Conservation (phyloP, 1,140 invertebrate species). For the Orius laevigatus region DNA sequence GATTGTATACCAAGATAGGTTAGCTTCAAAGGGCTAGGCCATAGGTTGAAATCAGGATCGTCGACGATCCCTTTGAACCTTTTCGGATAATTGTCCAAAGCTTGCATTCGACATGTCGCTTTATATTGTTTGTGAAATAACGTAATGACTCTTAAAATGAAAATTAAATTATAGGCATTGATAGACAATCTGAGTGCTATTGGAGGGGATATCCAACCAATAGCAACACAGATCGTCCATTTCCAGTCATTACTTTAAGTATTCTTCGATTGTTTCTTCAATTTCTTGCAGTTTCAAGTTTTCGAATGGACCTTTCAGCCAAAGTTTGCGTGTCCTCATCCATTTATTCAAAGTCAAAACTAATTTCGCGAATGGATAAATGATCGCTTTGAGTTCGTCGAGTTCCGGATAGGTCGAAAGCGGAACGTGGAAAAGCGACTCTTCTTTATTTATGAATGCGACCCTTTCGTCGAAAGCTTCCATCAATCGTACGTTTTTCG, state of each 20-base stretch:
- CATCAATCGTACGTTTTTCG: conserved; percentile 55
- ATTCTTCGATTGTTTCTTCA: conserved; percentile 52
- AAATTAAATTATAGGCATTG: conserved; percentile 1
- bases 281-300: conserved; percentile 56
- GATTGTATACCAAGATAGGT: conserved; percentile 37
- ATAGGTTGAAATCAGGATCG: conserved; percentile 54
- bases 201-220: not conserved
- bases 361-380: conserved; percentile 49
- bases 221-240: not conserved
- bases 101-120: conserved; percentile 57
- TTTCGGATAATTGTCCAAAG: conserved; percentile 42
- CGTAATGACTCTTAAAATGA: conserved; percentile 38
- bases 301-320: conserved; percentile 82
- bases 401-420: conserved; percentile 53
- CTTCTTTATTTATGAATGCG: conserved; percentile 77
- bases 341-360: conserved; percentile 48
- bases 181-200: not conserved
- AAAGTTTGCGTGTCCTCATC: conserved; percentile 64
- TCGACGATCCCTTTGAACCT: conserved; percentile 50
- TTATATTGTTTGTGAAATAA: conserved; percentile 68
- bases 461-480: conserved; percentile 53
- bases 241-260: conserved; percentile 32
- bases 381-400: conserved; percentile 48
- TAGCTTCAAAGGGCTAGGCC: conserved; percentile 61
- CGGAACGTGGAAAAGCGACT: conserved; percentile 67